Conservation (phyloP, 37 sponge, comb jelly and placozoan genomes). For the Halichondria panicea region DNA sequence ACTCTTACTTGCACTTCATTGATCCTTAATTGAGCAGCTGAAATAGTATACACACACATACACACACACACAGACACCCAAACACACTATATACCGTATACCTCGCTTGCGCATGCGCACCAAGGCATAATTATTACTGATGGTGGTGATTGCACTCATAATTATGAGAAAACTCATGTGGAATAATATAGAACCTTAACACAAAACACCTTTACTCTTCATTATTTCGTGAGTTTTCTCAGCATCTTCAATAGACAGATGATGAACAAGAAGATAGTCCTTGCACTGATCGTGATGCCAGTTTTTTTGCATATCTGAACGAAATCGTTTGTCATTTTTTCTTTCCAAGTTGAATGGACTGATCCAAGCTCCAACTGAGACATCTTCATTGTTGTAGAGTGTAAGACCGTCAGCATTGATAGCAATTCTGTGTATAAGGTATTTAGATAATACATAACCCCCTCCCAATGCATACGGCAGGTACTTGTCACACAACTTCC, state of each 20-base stretch:
- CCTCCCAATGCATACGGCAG: neutral
- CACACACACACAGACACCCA: too few species aligned
- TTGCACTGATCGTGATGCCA: neutral
- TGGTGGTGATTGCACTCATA: too few species aligned
- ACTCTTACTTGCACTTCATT: too few species aligned
- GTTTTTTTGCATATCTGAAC: neutral
- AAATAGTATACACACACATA: too few species aligned
- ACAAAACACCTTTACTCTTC: neutral
- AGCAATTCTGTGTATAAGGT: neutral
- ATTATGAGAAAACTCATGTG: too few species aligned
- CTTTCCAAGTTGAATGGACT: neutral
- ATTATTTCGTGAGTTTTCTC: neutral
- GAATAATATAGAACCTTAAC: too few species aligned
- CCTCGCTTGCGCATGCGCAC: too few species aligned
- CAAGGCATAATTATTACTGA: too few species aligned
- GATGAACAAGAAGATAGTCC: neutral
- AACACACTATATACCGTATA: too few species aligned
- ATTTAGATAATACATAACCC: too few species aligned
- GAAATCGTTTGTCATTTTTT: neutral
- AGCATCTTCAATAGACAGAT: neutral
- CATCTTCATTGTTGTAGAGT: neutral
- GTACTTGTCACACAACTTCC: neutral
- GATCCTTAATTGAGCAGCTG: too few species aligned
- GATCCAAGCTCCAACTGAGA: neutral
- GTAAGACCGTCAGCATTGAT: neutral